Evolutionary conservation across 2,888 invertebrate genomes (phyloP), one percentile per base, ranked within the genome.

Genomic region (Ashinkailepas kermadecensis): DNA sequence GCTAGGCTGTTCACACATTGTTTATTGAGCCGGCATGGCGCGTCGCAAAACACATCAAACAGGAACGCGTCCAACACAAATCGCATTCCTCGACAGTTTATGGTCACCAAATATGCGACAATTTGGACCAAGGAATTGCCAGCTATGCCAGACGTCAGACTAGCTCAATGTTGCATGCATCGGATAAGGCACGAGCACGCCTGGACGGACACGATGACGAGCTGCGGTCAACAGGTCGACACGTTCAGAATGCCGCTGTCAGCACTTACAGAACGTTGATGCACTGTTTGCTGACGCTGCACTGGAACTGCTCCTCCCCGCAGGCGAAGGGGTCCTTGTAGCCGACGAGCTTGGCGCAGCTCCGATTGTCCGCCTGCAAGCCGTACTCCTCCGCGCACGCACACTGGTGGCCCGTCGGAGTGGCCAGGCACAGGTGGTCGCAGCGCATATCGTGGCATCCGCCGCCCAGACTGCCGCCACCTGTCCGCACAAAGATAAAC

Each of bases 391-490:
- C 91, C 0, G 90, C 89, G 87, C 93, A 92, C 15, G 88, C 90
- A 87, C 91, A 92, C 39, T 65, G 39, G 7, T 89, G 87, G 3
- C 89, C 90, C 70, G 88, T 87, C 9, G 91, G 91, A 59, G 90
- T 90, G 18, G 91, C 89, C 84, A 95, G 88, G 87, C 95, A 94
- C 85, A 95, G 88, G 85, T 94, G 92, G 0, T 91, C 89, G 87
- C 95, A 95, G 67, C 85, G 84, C 78, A 86, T 85, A 81, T 86
- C 85, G 78, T 87, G 87, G 11, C 84, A 84, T 39, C 87, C 86
- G 83, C 82, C 81, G 23, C 78, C 70, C 67, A 78, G 78, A 15
- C 25, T 81, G 3, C 70, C 2, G 78, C 62, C 80, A 11, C 65
- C 78, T 39, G 4, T 39, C 39, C 39, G 39, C 39, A 39, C 39